These are phyloP conservation scores for Catamblyrhynchus diadema DNA, from an alignment of 2,797 vertebrate genomes.

Conservation along the genomic window DNA sequence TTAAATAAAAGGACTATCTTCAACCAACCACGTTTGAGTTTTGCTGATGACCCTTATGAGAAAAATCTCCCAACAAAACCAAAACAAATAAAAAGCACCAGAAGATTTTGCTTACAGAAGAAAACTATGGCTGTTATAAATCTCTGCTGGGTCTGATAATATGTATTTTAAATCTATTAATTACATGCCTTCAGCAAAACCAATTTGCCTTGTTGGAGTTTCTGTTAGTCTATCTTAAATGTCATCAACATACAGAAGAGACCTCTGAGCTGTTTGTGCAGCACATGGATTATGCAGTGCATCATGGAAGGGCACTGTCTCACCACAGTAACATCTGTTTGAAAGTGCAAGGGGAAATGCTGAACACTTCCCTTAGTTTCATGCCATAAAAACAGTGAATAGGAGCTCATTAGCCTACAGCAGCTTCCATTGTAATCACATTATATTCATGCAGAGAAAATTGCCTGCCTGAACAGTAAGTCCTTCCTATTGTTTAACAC, in stretches of 20 bases:
- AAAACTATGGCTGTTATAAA: background rate
- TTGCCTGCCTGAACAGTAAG: slow-evolving; percentile 7
- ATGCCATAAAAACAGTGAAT: slow-evolving; percentile 13
- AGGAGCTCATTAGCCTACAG: slow-evolving; percentile 54
- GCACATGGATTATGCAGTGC: background rate
- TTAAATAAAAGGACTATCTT: background rate
- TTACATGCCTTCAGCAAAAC: slow-evolving; percentile 16
- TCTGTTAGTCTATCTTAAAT: slow-evolving; percentile 37
- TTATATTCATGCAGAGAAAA: slow-evolving; percentile 59
- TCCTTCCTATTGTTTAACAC: slow-evolving; percentile 9
- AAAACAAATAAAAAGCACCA: accelerated
- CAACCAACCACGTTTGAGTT: background rate
- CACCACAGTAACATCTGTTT: slow-evolving; percentile 5
- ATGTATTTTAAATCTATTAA: slow-evolving; percentile 1
- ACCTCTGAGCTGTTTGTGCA: background rate
- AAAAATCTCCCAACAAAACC: background rate
- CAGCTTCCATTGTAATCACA: slow-evolving; percentile 54
- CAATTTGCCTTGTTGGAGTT: background rate
- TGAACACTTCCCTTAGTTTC: background rate
- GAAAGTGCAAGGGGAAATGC: background rate
- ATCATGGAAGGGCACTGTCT: background rate
- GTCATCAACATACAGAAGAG: background rate
- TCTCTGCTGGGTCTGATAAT: background rate
- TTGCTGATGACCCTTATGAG: background rate
- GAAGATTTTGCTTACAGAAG: background rate